Conservation (phyloP, 2,797 vertebrate genomes). For the Crenuchus spilurus region DNA sequence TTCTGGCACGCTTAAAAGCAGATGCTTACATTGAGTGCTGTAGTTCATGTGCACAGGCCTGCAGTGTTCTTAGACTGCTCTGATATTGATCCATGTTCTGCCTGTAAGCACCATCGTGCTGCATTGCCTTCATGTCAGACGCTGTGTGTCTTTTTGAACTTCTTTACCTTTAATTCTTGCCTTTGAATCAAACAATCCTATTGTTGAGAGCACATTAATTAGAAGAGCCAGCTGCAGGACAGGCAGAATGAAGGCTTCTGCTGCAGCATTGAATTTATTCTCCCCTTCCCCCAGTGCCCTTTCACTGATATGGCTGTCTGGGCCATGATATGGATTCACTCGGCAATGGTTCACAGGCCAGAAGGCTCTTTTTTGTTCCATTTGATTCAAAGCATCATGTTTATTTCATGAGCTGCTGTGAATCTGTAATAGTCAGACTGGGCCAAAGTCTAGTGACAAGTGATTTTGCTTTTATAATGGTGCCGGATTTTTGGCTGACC, state of each 20-base stretch:
- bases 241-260: not conserved
- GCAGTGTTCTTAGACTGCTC: slow-evolving; percentile 24
- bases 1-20: slow-evolving; percentile 2
- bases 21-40: not conserved
- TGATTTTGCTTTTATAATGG: slow-evolving; percentile 6
- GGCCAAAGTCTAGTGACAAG: slow-evolving; percentile 6
- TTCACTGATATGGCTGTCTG: slow-evolving; percentile 1
- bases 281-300: not conserved
- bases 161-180: slow-evolving; percentile 46
- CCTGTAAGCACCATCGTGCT: slow-evolving; percentile 48
- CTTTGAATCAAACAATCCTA: slow-evolving; percentile 27
- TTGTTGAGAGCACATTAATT: slow-evolving; percentile 30
- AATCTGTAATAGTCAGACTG: slow-evolving; percentile 20
- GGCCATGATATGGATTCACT: not conserved
- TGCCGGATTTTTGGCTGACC: slow-evolving; percentile 2
- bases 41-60: slow-evolving; percentile 5
- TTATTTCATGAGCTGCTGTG: slow-evolving; percentile 27
- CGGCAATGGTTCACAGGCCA: not conserved
- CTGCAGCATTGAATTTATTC: not conserved
- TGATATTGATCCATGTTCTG: slow-evolving; percentile 50
- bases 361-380: slow-evolving; percentile 6
- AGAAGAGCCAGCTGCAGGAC: slow-evolving; percentile 16
- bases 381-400: slow-evolving; percentile 32
- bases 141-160: slow-evolving; percentile 41
- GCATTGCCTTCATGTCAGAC: slow-evolving; percentile 48